Base-by-base conservation (phyloP, 2,797 vertebrate species). In the Heterohyrax brucei region DNA sequence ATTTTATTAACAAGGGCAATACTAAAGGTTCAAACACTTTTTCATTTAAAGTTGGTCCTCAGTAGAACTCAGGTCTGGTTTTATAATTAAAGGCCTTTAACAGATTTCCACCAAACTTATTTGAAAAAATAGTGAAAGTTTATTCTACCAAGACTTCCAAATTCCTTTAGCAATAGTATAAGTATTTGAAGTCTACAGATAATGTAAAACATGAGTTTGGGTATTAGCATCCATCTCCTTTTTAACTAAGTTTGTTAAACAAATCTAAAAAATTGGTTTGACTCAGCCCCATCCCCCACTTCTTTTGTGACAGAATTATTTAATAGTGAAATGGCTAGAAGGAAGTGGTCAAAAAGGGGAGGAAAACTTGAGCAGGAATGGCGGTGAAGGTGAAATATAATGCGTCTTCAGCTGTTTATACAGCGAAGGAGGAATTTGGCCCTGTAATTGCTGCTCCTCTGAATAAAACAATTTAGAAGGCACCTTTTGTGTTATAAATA, bases 81-180 rank as follows among this genome's bases (percentile, higher is more conserved):
- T 94, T 94, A 77, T 91, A 88, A 61, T 81, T 88, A 93, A 93
- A 89, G 68, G 68, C 24, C 30, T 92, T 92, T 79, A 95, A 87
- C 9, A 92, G 90, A 83, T 88, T 96, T 82, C 33, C 46, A 48
- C 26, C 88, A 24, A 95, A 56, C 39, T 77, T 14, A 48, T 86
- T 33, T 86, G 46, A 84, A 85, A 89, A 95, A 76, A 28, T 19
- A 73, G 10, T 56, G 22, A 90, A 66, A 18, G 66, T 94, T 93
- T 95, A 61, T 92, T 89, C 33, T 95, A 28, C 7, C 50, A 83
- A 75, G 77, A 9, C 5, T 56, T 13, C 68, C 61, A 77, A 46
- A 59, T 92, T 80, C 83, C 77, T 80, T 39, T 77, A 30, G 56
- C 88, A 18, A 10, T 89, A 94, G 33, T 59, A 77, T 61, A 93